Evolutionary conservation across 2,888 invertebrate species (phyloP).

Genomic region (Orthosia gothica): DNA sequence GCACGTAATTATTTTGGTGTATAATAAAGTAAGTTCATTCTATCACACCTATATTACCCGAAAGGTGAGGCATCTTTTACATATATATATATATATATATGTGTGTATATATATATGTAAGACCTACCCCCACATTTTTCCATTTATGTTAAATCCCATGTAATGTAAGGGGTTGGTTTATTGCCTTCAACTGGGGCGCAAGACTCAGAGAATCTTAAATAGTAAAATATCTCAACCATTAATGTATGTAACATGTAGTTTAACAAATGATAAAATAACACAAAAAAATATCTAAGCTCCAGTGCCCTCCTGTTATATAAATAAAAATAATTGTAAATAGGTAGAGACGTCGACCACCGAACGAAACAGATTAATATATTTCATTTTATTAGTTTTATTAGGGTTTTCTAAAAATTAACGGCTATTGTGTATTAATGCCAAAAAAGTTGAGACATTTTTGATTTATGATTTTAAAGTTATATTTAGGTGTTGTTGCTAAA

Average conservation of each 20-base stretch:
- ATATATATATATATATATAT: no score
- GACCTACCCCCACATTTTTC: no score
- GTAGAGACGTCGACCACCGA: constrained; percentile 67
- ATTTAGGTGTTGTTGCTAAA: constrained; percentile 51
- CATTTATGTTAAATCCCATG: no score
- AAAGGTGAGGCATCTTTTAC: no score
- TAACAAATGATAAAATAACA: constrained; percentile 15
- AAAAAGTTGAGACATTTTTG: constrained; percentile 53
- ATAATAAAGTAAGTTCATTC: no score
- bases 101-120: no score
- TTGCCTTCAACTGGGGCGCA: no score
- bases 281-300: constrained; percentile 18
- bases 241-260: constrained; percentile 27
- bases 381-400: constrained; percentile 46
- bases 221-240: constrained; percentile 4
- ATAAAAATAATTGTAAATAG: constrained; percentile 58
- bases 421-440: constrained; percentile 61
- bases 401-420: constrained; percentile 49
- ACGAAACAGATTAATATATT: constrained; percentile 68
- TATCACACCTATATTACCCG: no score
- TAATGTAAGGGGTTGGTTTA: no score
- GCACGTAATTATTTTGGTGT: no score
- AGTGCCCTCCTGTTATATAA: constrained; percentile 35
- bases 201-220: no score
- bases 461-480: constrained; percentile 55